Evolutionary conservation across 2,113 vertebrate species (phyloP).

Genomic region (Baryphthengus martii): DNA sequence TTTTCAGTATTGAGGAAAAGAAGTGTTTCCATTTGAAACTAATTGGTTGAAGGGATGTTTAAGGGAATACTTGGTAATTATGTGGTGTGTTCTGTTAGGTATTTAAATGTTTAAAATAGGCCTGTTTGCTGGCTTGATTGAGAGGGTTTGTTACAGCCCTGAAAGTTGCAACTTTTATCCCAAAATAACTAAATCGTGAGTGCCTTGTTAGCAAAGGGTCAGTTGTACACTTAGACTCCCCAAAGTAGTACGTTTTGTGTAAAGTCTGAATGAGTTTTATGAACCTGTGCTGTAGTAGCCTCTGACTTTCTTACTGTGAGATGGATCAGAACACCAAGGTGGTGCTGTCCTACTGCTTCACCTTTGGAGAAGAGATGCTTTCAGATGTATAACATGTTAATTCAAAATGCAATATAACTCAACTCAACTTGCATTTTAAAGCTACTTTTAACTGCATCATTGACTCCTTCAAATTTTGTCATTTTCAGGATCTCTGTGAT

Average conservation of each 20-base stretch:
- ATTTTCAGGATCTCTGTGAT: constrained; percentile 83
- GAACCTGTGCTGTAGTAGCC: background rate
- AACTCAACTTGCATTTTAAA: too few relatives aligned
- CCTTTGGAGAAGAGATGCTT: background rate
- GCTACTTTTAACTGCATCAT: background rate
- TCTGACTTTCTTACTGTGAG: background rate
- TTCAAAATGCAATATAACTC: background rate
- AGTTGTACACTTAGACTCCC: background rate
- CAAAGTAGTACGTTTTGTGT: background rate
- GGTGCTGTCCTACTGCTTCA: background rate
- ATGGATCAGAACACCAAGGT: background rate
- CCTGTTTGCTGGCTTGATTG: background rate
- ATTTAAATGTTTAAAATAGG: background rate
- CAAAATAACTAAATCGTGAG: background rate
- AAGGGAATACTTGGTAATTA: background rate
- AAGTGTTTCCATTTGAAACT: background rate
- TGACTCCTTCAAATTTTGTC: background rate
- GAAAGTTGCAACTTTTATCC: background rate
- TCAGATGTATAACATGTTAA: accelerated
- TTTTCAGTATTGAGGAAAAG: background rate
- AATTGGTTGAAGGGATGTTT: background rate
- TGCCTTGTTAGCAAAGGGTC: background rate
- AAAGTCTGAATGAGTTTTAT: background rate
- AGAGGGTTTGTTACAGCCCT: background rate
- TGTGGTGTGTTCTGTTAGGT: background rate